A percentile compares a stretch with the other conserved stretches of the same genome.
These are phyloP conservation scores for Pseudonaja textilis DNA, from an alignment of 2,113 vertebrate species.

Conservation along the genomic window DNA sequence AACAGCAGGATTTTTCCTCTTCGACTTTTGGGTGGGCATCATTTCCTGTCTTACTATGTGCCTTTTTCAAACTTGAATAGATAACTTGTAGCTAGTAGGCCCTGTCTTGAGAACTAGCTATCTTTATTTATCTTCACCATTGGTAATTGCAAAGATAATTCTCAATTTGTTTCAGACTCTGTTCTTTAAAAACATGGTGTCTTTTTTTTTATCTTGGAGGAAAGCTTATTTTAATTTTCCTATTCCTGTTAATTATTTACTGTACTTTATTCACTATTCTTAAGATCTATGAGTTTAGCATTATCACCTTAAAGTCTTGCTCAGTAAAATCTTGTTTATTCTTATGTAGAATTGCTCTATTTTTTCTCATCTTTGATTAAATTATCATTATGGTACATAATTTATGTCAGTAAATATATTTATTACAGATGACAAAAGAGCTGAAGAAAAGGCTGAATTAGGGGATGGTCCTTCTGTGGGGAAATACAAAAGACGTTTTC, in stretches of 20 bases:
- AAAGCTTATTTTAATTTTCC: neutral
- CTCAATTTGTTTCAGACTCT: neutral
- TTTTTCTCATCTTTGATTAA: neutral
- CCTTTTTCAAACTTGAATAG: neutral
- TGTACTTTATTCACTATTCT: neutral
- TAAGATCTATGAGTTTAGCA: neutral
- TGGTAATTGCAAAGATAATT: neutral
- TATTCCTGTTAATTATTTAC: neutral
- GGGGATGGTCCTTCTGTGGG: constrained; percentile 74
- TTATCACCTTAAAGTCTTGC: neutral
- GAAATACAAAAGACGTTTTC: constrained; percentile 86
- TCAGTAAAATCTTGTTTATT: neutral
- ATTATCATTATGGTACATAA: neutral
- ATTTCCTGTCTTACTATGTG: neutral
- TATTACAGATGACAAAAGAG: constrained; percentile 66
- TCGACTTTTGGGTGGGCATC: neutral
- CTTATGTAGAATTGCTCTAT: neutral
- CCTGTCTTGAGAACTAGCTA: neutral
- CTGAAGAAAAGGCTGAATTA: constrained; percentile 73
- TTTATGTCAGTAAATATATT: constrained; percentile 19
- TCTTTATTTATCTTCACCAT: neutral
- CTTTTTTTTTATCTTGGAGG: neutral
- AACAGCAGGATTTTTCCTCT: neutral
- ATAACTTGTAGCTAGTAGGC: neutral
- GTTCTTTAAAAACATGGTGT: neutral